Base-by-base conservation (phyloP, 2,797 vertebrate genomes). In the Acomys russatus region DNA sequence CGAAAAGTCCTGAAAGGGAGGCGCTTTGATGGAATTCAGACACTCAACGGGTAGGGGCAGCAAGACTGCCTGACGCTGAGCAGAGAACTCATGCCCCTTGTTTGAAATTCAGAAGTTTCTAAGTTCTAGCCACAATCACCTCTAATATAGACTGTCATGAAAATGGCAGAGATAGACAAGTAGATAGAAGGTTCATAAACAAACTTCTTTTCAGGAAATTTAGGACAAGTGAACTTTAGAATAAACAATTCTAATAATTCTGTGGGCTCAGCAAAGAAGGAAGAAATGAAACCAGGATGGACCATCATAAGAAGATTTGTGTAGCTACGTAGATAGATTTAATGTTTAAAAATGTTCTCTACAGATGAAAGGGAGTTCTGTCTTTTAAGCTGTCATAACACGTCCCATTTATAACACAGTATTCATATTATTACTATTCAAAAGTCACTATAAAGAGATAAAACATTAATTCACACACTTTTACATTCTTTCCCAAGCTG, bases 71-170 rank as follows among this genome's bases (percentile, higher is more conserved):
- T n/a, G 77, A 38, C 6, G 1, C 9, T 84, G 66, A 84, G 90
- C 5, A 49, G 0, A 78, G 54, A 92, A 85, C 64, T 88, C 35
- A 68, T 25, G 44, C 64, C 59, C 51, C 14, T 73, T 38, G 38
- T 66, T 33, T 77, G 64, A 25, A 7, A 66, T 35, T 90, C 59
- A 92, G 80, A 90, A 94, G n/a, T 92, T 96, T 93, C 82, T 87
- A 71, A 90, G 95, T 89, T 49, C 25, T 89, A 85, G 56, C 14
- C 18, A 76, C 4, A 84, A 25, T 38, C 82, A 85, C 94, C 82
- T 84, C 15, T 70, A 80, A 68, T 80, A 88, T 0, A 94, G 38
- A 66, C 6, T 44, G 20, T 49, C 73, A 56, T 35, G 3, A 66
- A 95, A 92, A 93, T 92, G 59, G 93, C 6, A 56, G 6, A 3